Evolutionary conservation across 2,888 invertebrate species (phyloP), one percentile per base, ranked within the genome.

Genomic region (Scaptomyza flava): DNA sequence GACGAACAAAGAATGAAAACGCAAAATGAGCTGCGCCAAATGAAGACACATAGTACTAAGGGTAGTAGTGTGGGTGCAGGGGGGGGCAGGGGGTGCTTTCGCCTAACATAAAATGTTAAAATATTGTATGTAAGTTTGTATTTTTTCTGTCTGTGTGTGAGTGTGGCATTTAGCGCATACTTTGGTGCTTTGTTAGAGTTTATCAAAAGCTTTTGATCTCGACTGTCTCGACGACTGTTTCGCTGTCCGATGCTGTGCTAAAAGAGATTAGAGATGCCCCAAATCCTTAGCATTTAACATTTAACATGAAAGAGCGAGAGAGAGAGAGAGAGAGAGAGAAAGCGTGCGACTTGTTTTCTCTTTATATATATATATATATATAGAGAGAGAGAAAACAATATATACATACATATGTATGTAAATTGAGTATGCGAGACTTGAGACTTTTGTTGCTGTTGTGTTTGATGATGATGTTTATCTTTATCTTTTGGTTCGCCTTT

Each of bases 181-280:
- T 68, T 79, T 68, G 63, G 66, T 64, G 62, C 77, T 79, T 77
- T 81, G 74, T 71, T 70, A 58, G 63, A 74, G 79, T 69, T 79
- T 84, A 82, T 82, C 77, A 77, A 54, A 69, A 63, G 79, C 84
- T 81, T 78, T 84, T 84, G 81, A 84, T 84, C 81, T 84, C 69
- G 59, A 54, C 70, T 66, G 75, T 72, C 77, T 73, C 52, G 72
- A 58, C 63, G 72, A 54, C 75, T 56, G 71, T 66, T 51, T 53
- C 57, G 66, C 53, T 62, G 72, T 47, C 63, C 68, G 52, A 47
- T 46, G 67, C 53, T 30, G 27, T 20, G 54, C 42, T 50, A 48
- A 56, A 45, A 59, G 59, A 63, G 73, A 72, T 72, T 73, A 73
- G 17, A 73, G 73, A 59, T 36, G 41, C 14, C 34, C 43, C 71